Evolutionary conservation across 2,113 vertebrate genomes (phyloP).

Genomic region (Trichechus manatus): DNA sequence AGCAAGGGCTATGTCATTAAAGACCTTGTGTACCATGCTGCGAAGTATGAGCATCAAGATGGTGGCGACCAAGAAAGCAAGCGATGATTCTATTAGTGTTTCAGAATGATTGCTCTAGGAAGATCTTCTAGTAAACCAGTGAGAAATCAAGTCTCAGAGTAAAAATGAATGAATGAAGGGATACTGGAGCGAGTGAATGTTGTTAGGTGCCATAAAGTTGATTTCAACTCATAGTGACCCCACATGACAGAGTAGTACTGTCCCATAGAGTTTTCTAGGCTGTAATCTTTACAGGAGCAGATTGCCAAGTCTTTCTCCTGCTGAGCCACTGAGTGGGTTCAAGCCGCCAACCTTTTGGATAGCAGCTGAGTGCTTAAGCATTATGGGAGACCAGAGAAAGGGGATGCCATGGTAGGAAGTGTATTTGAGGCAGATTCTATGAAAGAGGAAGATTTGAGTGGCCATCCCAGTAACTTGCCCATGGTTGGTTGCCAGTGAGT

Average conservation of each 20-base stretch:
- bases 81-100: neutral
- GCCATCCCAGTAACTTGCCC: neutral
- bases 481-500: neutral
- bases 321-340: no score
- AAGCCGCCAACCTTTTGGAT: no score
- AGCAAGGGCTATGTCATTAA: neutral
- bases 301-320: no score
- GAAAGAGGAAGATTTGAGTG: slow-evolving; percentile 4
- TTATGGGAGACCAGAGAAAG: neutral
- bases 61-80: neutral
- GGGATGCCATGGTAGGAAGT: neutral
- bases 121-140: neutral
- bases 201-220: no score
- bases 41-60: neutral
- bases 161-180: neutral
- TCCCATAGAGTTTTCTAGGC: no score
- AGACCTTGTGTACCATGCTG: neutral
- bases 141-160: slow-evolving; percentile 2
- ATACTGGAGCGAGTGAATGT: neutral
- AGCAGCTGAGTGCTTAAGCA: neutral
- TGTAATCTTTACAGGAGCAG: no score
- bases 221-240: no score
- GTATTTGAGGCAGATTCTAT: neutral
- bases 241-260: no score
- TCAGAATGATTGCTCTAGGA: neutral